phyloP scores from a whole-genome alignment of 1,140 invertebrate species.

The Eumeta japonica region DNA sequence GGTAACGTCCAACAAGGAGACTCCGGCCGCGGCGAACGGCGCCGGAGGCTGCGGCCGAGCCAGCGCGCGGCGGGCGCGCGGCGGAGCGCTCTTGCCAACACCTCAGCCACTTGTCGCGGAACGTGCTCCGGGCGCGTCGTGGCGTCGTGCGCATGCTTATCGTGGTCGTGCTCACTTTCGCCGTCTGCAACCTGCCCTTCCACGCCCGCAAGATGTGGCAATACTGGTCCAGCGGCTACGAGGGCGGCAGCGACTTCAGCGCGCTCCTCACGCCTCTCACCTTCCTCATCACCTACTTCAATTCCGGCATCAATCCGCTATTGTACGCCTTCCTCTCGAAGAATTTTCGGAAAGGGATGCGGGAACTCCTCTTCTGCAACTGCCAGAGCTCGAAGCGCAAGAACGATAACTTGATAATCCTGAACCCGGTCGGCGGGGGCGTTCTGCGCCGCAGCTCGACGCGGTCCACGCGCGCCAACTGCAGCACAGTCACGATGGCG shows the following conservation, averaged over 20 bases:
- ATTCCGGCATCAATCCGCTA: slow-evolving; percentile 81
- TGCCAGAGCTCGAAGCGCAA: slow-evolving; percentile 41
- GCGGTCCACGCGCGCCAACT: slow-evolving; percentile 51
- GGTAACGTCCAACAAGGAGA: too few species aligned
- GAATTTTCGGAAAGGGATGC: slow-evolving; percentile 72
- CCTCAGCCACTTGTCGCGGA: slow-evolving; percentile 65
- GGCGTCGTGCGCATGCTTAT: slow-evolving; percentile 79
- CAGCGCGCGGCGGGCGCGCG: too few species aligned
- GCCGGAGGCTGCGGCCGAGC: too few species aligned
- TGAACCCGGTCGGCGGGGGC: slow-evolving; percentile 42
- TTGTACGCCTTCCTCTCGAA: slow-evolving; percentile 82
- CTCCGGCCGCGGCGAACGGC: too few species aligned
- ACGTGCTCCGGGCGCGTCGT: slow-evolving; percentile 66
- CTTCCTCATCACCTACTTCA: slow-evolving; percentile 79
- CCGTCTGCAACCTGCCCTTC: slow-evolving; percentile 80
- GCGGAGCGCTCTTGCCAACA: too few species aligned
- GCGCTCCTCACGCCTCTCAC: slow-evolving; percentile 78
- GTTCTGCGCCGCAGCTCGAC: slow-evolving; percentile 48
- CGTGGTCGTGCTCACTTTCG: slow-evolving; percentile 79
- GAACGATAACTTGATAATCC: slow-evolving; percentile 41
- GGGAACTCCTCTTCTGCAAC: slow-evolving; percentile 64
- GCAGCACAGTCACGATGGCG: slow-evolving; percentile 52
- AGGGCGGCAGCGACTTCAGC: slow-evolving; percentile 66
- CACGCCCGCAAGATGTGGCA: slow-evolving; percentile 82
- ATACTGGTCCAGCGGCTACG: slow-evolving; percentile 65